These are phyloP conservation scores for Eulithis testata DNA, from an alignment of 2,888 invertebrate species.

Conservation along the genomic window DNA sequence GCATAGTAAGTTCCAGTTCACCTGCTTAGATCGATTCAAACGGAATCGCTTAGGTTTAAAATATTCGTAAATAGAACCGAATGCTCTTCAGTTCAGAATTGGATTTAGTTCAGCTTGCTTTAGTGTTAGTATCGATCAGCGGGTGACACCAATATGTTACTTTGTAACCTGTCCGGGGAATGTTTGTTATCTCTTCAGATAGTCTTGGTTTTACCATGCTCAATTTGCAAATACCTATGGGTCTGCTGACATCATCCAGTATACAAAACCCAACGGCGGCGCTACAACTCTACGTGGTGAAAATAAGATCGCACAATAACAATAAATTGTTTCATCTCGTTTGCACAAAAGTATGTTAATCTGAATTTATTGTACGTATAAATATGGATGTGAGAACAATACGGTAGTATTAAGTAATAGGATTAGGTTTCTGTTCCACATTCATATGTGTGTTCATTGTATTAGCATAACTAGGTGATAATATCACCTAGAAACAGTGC, in stretches of 20 bases:
- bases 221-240: too few species aligned
- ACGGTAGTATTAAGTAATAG: conserved; percentile 7
- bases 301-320: conserved; percentile 11
- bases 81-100: conserved; percentile 26
- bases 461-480: background rate
- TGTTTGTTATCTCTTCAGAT: background rate
- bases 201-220: background rate
- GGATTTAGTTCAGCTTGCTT: conserved; percentile 30
- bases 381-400: conserved; percentile 21
- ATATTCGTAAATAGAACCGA: conserved; percentile 33
- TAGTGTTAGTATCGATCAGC: conserved; percentile 19
- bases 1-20: conserved; percentile 14
- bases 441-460: conserved; percentile 4
- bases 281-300: background rate
- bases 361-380: conserved; percentile 19
- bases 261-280: too few species aligned
- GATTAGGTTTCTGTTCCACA: conserved; percentile 12
- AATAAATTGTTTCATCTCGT: conserved; percentile 20
- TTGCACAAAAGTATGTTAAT: conserved; percentile 18
- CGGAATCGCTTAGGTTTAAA: conserved; percentile 21
- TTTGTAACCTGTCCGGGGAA: conserved; percentile 2
- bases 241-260: too few species aligned
- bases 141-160: conserved; percentile 15
- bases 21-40: conserved; percentile 12
- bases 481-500: too few species aligned